Conservation (phyloP, 1,140 invertebrate genomes). For the Lordiphosa clarofinis region DNA sequence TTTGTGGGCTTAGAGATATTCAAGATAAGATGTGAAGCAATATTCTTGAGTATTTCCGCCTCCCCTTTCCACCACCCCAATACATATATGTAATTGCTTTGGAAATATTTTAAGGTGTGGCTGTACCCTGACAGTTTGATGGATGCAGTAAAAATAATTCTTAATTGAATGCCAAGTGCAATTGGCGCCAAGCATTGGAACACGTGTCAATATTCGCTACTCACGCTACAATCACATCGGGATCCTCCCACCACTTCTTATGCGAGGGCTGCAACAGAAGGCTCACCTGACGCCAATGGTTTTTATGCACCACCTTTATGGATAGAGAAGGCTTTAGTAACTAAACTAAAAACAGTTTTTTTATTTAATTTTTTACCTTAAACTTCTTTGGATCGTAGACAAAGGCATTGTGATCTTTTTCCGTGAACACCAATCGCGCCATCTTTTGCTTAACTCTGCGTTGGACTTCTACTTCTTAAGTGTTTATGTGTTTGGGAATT, state of each 20-base stretch:
- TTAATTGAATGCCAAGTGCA: conserved; percentile 57
- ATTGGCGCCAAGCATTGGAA: conserved; percentile 43
- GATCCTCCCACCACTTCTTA: conserved; percentile 78
- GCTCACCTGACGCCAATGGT: conserved; percentile 72
- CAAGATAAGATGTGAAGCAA: conserved; percentile 28
- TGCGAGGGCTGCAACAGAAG: conserved; percentile 59
- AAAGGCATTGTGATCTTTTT: conserved; percentile 64
- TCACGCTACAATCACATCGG: conserved; percentile 77
- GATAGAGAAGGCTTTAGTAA: background rate
- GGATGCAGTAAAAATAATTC: conserved; percentile 53
- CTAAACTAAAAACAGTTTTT: no score
- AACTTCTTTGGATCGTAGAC: conserved; percentile 69
- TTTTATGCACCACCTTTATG: conserved; percentile 55
- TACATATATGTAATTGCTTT: conserved; percentile 19
- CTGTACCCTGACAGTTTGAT: conserved; percentile 27
- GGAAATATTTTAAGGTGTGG: conserved; percentile 48
- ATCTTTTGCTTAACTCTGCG: conserved; percentile 22
- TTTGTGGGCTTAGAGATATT: background rate
- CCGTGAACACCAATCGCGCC: conserved; percentile 64
- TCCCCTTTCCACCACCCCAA: background rate
- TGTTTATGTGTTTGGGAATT: background rate
- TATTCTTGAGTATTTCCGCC: conserved; percentile 13
- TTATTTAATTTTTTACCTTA: conserved; percentile 31
- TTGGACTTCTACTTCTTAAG: background rate
- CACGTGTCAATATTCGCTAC: conserved; percentile 52